Conservation (phyloP, 2,888 invertebrate species). For the Zaprionus bogoriensis region DNA sequence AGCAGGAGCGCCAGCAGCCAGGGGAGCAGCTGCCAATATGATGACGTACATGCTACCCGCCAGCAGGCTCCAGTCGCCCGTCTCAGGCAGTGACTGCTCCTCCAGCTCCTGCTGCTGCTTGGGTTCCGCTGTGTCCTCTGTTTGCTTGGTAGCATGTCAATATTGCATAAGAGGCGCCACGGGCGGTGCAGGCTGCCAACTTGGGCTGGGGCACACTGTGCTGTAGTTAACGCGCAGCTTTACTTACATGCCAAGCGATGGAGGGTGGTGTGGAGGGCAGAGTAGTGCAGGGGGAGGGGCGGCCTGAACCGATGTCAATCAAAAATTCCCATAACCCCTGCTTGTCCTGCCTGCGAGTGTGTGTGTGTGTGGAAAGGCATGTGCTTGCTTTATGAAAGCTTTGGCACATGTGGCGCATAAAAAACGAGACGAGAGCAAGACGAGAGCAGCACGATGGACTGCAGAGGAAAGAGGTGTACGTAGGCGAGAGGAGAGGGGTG, state of each 20-base stretch:
- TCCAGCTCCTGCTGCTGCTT: constrained; percentile 1
- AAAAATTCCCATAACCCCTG: constrained; percentile 75
- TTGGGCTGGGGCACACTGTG: constrained; percentile 18
- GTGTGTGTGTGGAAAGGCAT: constrained; percentile 17
- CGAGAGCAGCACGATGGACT: constrained; percentile 34
- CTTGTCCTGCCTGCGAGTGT: constrained; percentile 6
- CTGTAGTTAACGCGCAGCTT: constrained; percentile 74
- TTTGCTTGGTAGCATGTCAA: constrained; percentile 66
- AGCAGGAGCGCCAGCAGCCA: constrained; percentile 9
- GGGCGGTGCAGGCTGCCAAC: constrained; percentile 56
- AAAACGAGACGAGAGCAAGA: constrained; percentile 62
- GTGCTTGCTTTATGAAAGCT: constrained; percentile 74
- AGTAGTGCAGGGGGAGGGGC: not conserved
- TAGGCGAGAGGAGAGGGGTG: not conserved
- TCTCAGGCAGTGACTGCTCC: not conserved
- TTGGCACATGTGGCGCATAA: constrained; percentile 77
- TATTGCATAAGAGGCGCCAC: constrained; percentile 73
- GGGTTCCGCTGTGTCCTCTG: constrained; percentile 15
- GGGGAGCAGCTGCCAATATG: constrained; percentile 35
- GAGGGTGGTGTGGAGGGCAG: not conserved
- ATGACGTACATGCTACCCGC: constrained; percentile 25
- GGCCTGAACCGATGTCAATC: constrained; percentile 77
- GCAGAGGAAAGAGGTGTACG: not conserved
- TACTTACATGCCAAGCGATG: constrained; percentile 29
- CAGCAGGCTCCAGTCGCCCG: not conserved